phyloP scores from a whole-genome alignment of 2,888 invertebrate species.

The Spisula solida region DNA sequence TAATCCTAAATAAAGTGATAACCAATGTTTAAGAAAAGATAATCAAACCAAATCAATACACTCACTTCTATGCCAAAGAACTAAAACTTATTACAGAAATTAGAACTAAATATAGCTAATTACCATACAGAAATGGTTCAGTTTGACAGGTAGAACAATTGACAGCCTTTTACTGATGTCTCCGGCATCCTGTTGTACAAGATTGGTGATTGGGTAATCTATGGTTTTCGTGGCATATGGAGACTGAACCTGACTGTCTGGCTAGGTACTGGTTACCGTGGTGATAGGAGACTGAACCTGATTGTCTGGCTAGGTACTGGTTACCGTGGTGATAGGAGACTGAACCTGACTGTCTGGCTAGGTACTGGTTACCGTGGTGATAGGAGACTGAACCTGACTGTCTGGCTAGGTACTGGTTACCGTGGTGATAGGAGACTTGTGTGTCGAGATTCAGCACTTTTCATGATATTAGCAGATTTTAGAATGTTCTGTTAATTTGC shows the following conservation, averaged over 20 bases:
- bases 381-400: slow-evolving; percentile 60
- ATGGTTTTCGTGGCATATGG: slow-evolving; percentile 70
- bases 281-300: slow-evolving; percentile 64
- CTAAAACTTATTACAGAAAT: background rate
- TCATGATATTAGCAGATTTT: slow-evolving; percentile 29
- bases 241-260: slow-evolving; percentile 58
- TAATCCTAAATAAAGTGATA: background rate
- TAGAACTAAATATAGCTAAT: background rate
- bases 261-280: slow-evolving; percentile 72
- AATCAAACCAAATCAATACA: background rate
- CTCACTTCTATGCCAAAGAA: background rate
- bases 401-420: slow-evolving; percentile 70
- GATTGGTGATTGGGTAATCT: slow-evolving; percentile 67
- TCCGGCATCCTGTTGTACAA: slow-evolving; percentile 63
- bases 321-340: slow-evolving; percentile 70
- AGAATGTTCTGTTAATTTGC: background rate
- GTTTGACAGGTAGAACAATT: slow-evolving; percentile 60
- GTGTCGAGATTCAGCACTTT: slow-evolving; percentile 50
- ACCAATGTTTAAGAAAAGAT: background rate
- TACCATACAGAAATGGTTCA: slow-evolving; percentile 25
- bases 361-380: slow-evolving; percentile 73
- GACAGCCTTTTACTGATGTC: slow-evolving; percentile 67
- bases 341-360: slow-evolving; percentile 58
- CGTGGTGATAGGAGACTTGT: slow-evolving; percentile 68
- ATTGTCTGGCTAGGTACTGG: slow-evolving; percentile 69